phyloP scores from a whole-genome alignment of 1,140 invertebrate species.

The Rhopalosiphum maidis region DNA sequence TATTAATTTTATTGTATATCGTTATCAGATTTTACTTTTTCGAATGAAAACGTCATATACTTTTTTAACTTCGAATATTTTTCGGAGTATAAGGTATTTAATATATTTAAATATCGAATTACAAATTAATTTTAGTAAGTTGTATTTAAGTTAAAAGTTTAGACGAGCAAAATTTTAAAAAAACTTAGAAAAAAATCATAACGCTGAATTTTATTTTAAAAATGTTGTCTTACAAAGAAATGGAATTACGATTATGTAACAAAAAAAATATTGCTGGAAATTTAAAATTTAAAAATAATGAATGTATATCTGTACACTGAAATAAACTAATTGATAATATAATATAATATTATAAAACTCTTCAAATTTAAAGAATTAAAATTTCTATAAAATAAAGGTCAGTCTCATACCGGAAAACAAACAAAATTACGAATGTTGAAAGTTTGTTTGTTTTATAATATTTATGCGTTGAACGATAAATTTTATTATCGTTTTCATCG shows the following conservation, averaged over 20 bases:
- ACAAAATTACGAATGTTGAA: neutral
- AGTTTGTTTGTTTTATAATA: neutral
- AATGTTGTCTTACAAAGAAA: too few relatives aligned
- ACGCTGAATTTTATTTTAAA: neutral
- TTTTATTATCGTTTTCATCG: neutral
- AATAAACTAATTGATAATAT: too few relatives aligned
- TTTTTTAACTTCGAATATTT: neutral
- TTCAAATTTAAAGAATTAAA: too few relatives aligned
- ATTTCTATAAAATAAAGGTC: too few relatives aligned
- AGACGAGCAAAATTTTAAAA: neutral
- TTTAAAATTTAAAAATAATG: neutral
- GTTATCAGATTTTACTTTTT: neutral
- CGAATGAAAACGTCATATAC: neutral
- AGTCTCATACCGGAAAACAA: too few relatives aligned
- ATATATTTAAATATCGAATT: neutral
- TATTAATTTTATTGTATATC: neutral
- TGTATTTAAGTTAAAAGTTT: neutral
- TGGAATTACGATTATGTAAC: neutral
- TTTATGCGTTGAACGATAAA: neutral
- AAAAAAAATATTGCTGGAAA: neutral
- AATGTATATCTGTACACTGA: neutral
- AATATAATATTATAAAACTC: too few relatives aligned
- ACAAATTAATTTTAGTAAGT: neutral
- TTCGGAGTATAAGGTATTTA: neutral
- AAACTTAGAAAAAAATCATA: neutral